Percentiles rank a stretch among this genome's conserved stretches.
These are phyloP conservation scores for Spatula clypeata DNA, from an alignment of 2,797 vertebrate species.

Conservation along the genomic window DNA sequence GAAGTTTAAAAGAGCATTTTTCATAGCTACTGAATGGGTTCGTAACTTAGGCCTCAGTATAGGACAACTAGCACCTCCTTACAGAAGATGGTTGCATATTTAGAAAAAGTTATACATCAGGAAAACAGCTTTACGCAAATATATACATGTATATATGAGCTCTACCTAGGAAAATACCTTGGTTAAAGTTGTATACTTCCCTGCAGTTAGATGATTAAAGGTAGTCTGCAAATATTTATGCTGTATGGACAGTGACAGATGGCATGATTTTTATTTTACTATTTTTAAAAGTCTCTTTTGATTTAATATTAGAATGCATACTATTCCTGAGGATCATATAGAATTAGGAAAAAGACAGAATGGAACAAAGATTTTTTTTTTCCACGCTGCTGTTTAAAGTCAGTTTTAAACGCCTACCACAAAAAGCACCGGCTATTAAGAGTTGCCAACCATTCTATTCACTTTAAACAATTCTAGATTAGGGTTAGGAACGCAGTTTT, in stretches of 20 bases:
- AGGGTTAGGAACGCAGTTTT: background rate
- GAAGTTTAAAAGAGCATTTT: background rate
- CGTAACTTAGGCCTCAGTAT: background rate
- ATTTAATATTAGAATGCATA: background rate
- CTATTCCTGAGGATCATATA: background rate
- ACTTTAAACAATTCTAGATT: background rate
- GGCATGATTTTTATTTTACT: background rate
- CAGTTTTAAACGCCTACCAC: background rate
- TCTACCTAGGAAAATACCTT: background rate
- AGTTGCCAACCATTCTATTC: background rate
- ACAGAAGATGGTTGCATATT: background rate
- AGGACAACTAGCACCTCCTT: background rate
- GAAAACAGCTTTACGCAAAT: background rate
- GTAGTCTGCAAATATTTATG: background rate
- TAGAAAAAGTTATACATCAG: background rate
- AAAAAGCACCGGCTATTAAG: background rate
- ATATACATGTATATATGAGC: background rate
- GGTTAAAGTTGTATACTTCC: background rate
- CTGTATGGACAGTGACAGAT: background rate
- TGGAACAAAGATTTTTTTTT: accelerated
- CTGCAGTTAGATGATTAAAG: background rate
- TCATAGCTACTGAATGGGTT: background rate
- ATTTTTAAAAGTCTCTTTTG: background rate
- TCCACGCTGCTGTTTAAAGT: background rate
- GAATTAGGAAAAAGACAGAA: background rate